Evolutionary conservation across 2,888 invertebrate species (phyloP), one percentile per base, ranked within the genome.

Genomic region (Tricholauxania praeusta): DNA sequence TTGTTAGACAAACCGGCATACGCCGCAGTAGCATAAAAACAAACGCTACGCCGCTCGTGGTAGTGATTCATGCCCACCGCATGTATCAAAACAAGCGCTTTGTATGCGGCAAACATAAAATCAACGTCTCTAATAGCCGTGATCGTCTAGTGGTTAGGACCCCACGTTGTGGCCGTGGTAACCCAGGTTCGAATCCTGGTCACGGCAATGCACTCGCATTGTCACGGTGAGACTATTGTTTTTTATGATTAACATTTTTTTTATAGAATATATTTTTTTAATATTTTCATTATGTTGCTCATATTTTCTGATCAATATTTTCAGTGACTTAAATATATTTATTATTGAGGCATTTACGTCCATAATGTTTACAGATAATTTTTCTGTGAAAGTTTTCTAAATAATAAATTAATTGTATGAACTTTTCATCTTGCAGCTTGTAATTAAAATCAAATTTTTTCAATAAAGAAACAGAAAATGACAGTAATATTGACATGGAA

Each of bases 161-260:
- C 85, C 85, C 82, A 85, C 85, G 85, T 86, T 85, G 85, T 85
- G 85, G 86, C 85, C 85, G 85, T 85, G 82, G 85, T 85, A 85
- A 85, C 85, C 85, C 86, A 85, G 85, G 85, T 85, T 85, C 85
- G 85, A 85, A 86, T 86, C 85, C 85, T 85, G 85, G 85, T 85
- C 79, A 79, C 80, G 79, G 79, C 79, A 80, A 79, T 80, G 80
- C 39, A 14, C 6, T 7, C 8, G 75, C 86, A 85, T 84, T 85
- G 86, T 84, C 80, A 80, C 81, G 80, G 81, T 72, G 67, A 72
- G 76, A 63, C 3, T 15, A 10, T 22, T 55, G 64, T 63, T 74
- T 73, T 68, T 72, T 68, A 72, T 71, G 17, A 47, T 57, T 19
- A n/a, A 52, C 52, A 19, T 57, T 57, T 57, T 57, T 57, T 57